Base-by-base conservation (phyloP, 2,113 vertebrate genomes). In the Pedetes capensis region DNA sequence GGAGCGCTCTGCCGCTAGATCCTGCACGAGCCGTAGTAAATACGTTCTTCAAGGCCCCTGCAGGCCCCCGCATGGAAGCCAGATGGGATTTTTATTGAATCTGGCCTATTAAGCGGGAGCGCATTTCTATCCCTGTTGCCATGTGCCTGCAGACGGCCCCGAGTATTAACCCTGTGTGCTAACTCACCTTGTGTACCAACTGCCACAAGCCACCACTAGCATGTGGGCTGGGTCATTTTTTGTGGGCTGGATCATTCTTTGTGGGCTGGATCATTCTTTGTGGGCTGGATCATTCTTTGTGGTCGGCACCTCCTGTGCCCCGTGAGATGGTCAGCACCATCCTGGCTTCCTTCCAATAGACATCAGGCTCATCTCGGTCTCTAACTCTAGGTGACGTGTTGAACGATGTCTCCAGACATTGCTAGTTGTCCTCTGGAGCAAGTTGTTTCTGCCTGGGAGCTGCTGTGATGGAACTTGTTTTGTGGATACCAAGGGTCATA, bases 11-110 rank as follows among this genome's bases (percentile, higher is more conserved):
- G 53, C 79, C 42, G 64, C 86, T 89, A 53, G 64, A 86, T 69
- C 16, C 53, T 14, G 68, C 83, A 68, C 83, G 53, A 74, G 59
- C 92, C 79, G 44, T 47, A 42, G 75, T 86, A 93, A 97, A 94
- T 87, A 57, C 34, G 84, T 89, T 94, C 93, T 89, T 87, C 29
- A 66, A 96, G 93, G 75, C 59, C 89, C 94, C 89, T 47, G 7
- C 74, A 39, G 89, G 63, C 95, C 83, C 68, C 96, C 69, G 94
- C 79, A 51, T 83, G 74, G 87, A 89, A 93, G 80, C 89, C 96
- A 96, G 96, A 91, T 92, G 96, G 97, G 83, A 72, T 29, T 80
- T 89, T 25, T 79, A 94, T 92, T 87, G 91, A 94, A 95, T 93
- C 91, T 93, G 87, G 68, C 83, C 83, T 83, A 87, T 72, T 84